phyloP scores from a whole-genome alignment of 23 tunicate species.

The Botrylloides violaceus region DNA sequence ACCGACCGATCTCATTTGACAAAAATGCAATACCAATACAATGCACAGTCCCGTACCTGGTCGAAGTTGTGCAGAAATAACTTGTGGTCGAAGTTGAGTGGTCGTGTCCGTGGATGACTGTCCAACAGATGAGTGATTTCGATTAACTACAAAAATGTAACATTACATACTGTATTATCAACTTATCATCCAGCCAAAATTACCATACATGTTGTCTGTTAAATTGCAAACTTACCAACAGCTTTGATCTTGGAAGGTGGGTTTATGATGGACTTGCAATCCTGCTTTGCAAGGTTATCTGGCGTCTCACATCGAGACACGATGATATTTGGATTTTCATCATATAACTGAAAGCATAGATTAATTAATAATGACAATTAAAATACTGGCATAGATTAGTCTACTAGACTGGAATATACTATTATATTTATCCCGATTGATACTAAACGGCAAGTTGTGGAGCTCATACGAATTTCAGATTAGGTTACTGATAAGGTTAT shows the following conservation, averaged over 20 bases:
- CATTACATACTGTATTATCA: not conserved
- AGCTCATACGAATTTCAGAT: too few species aligned
- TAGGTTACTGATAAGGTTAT: too few species aligned
- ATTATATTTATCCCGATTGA: too few species aligned
- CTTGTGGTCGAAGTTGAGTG: conserved; percentile 75
- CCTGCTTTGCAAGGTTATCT: conserved; percentile 28
- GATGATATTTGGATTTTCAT: conserved; percentile 58
- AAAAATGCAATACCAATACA: too few species aligned
- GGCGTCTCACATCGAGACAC: conserved; percentile 67
- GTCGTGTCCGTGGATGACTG: conserved; percentile 50
- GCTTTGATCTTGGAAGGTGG: conserved; percentile 29
- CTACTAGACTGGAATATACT: too few species aligned
- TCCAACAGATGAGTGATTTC: conserved; percentile 48
- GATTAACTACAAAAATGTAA: conserved; percentile 25
- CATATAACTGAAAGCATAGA: conserved; percentile 47
- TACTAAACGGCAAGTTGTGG: too few species aligned
- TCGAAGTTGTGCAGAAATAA: conserved; percentile 33
- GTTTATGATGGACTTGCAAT: conserved; percentile 26
- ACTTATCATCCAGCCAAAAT: not conserved
- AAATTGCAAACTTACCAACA: not conserved
- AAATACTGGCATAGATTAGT: too few species aligned
- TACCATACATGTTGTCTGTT: too few species aligned
- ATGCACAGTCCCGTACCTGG: conserved; percentile 32
- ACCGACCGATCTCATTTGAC: too few species aligned
- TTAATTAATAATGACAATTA: not conserved